Percentiles rank a stretch among this genome's conserved stretches.
Conservation (phyloP, 2,797 vertebrate species). For the Heterohyrax brucei region DNA sequence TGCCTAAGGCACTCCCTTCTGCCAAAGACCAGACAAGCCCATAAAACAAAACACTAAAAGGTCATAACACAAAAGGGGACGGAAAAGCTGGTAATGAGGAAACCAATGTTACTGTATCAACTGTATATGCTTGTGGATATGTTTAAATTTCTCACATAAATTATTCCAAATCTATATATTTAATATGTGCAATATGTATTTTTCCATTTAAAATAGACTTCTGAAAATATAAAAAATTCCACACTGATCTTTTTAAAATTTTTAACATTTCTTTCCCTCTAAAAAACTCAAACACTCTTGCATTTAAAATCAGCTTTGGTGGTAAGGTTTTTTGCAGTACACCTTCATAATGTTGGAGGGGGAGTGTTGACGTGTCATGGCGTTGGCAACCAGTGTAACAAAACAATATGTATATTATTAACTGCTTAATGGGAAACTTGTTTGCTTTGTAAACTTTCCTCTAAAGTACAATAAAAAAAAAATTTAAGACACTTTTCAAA, state of each 20-base stretch:
- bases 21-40: too few relatives aligned
- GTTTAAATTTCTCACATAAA: not conserved
- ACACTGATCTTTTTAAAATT: not conserved
- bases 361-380: too few relatives aligned
- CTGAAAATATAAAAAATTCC: not conserved
- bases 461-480: too few relatives aligned
- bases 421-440: too few relatives aligned
- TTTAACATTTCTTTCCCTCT: not conserved
- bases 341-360: not conserved
- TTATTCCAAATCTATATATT: slow-evolving; percentile 26
- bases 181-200: not conserved
- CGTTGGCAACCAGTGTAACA: too few relatives aligned
- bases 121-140: not conserved
- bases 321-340: slow-evolving; percentile 73
- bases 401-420: too few relatives aligned
- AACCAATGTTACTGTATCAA: not conserved
- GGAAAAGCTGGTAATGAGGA: too few relatives aligned
- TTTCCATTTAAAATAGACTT: not conserved
- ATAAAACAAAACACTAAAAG: too few relatives aligned
- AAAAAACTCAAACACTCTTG: not conserved
- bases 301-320: slow-evolving; percentile 70
- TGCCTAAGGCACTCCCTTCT: too few relatives aligned
- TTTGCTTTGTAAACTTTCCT: too few relatives aligned
- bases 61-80: too few relatives aligned
- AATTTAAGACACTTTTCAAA: slow-evolving; percentile 65